Percentiles rank a stretch among this genome's conserved stretches.
phyloP scores from a whole-genome alignment of 2,797 vertebrate genomes.

The Silurus lanzhouensis region DNA sequence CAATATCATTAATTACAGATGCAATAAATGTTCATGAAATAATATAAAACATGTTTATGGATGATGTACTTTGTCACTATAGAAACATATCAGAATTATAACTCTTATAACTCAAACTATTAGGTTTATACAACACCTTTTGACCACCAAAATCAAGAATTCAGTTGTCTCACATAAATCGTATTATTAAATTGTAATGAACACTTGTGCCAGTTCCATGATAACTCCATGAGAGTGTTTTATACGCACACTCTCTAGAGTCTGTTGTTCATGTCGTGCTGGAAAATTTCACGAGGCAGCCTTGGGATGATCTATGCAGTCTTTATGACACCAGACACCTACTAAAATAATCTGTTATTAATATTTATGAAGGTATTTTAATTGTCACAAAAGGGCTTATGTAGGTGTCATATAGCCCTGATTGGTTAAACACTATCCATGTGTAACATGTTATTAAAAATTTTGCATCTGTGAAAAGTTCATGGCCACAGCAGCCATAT shows the following conservation, averaged over 20 bases:
- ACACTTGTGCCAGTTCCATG: neutral
- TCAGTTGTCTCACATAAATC: neutral
- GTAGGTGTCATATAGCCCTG: constrained; percentile 1
- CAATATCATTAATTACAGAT: neutral
- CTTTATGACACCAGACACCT: constrained; percentile 22
- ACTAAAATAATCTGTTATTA: neutral
- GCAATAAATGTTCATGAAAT: no score
- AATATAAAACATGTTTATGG: no score
- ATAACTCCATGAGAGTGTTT: neutral
- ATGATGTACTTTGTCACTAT: neutral
- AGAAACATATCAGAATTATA: neutral
- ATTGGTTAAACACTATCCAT: neutral
- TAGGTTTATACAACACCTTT: neutral
- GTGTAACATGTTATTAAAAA: neutral
- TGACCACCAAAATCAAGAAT: neutral
- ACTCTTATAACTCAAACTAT: no score
- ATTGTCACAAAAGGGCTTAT: neutral
- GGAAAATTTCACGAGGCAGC: neutral
- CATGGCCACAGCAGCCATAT: neutral
- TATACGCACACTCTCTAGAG: neutral
- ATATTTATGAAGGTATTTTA: neutral
- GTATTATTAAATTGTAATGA: neutral
- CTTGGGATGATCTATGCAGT: neutral
- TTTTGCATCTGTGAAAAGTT: neutral
- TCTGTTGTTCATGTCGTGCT: neutral